Evolutionary conservation across 2,888 invertebrate genomes (phyloP).

Genomic region (Merodon equestris): DNA sequence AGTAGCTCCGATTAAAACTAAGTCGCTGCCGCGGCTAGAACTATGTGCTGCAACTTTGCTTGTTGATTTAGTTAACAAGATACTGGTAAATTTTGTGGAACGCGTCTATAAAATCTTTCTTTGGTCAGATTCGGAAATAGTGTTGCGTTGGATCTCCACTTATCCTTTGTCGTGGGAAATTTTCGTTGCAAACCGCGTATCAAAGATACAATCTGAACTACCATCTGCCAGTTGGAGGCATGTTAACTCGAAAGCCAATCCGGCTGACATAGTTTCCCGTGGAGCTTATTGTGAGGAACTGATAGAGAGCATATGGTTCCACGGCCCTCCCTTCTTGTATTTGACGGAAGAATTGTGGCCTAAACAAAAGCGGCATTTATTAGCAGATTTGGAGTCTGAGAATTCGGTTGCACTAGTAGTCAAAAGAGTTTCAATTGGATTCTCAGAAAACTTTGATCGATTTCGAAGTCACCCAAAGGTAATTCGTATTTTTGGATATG

Average conservation of each 20-base stretch:
- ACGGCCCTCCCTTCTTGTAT: conserved; percentile 3
- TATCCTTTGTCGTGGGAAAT: conserved; percentile 15
- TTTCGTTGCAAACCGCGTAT: conserved; percentile 12
- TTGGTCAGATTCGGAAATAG: conserved; percentile 64
- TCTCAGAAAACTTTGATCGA: too few relatives aligned
- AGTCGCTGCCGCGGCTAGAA: conserved; percentile 71
- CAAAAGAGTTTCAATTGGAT: too few relatives aligned
- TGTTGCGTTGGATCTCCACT: conserved; percentile 8
- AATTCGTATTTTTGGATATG: background rate
- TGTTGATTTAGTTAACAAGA: conserved; percentile 56
- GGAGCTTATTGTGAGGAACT: background rate
- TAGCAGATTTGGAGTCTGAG: too few relatives aligned
- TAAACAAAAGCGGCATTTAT: background rate
- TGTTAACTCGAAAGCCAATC: conserved; percentile 13
- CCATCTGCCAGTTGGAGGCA: conserved; percentile 8
- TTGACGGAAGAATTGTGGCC: too few relatives aligned
- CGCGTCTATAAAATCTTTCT: conserved; percentile 34
- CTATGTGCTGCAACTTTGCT: conserved; percentile 71
- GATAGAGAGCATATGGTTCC: conserved; percentile 5
- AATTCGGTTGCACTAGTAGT: background rate
- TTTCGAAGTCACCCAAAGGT: too few relatives aligned
- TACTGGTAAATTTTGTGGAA: conserved; percentile 31
- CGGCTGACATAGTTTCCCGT: conserved; percentile 8
- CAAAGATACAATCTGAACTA: conserved; percentile 9
- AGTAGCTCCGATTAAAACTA: conserved; percentile 49